Evolutionary conservation across 2,888 invertebrate genomes (phyloP).

Genomic region (Cantharis nigra): DNA sequence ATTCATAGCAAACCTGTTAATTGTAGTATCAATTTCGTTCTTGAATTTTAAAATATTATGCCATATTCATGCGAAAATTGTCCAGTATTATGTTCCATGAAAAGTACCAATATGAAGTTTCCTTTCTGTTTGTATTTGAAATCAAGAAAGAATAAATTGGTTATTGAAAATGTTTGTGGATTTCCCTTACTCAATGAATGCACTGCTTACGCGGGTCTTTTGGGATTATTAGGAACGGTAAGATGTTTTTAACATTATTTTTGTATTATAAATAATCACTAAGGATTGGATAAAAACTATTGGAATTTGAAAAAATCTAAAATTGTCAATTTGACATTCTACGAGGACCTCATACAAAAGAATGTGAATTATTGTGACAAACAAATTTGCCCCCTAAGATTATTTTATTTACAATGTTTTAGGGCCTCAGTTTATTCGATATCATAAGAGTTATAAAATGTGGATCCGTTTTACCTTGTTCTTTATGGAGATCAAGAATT

Average conservation of each 20-base stretch:
- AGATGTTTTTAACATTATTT: slow-evolving; percentile 20
- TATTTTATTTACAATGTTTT: slow-evolving; percentile 5
- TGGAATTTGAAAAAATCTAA: background rate
- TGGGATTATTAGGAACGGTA: slow-evolving; percentile 51
- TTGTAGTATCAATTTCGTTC: background rate
- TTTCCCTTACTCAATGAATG: slow-evolving; percentile 43
- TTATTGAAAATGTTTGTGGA: slow-evolving; percentile 40
- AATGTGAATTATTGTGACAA: background rate
- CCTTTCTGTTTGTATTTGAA: slow-evolving; percentile 20
- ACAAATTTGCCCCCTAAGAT: background rate
- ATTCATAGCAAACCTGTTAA: slow-evolving; percentile 7
- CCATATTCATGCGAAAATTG: background rate
- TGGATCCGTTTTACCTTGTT: slow-evolving; percentile 47
- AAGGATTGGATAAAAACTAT: background rate
- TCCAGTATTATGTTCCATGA: background rate
- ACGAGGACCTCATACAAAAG: background rate
- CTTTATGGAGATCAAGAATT: slow-evolving; percentile 42
- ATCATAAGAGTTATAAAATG: slow-evolving; percentile 47
- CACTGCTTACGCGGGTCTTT: slow-evolving; percentile 45
- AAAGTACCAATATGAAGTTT: background rate
- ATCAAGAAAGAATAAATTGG: slow-evolving; percentile 37
- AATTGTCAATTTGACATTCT: background rate
- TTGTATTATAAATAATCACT: background rate
- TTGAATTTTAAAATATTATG: background rate
- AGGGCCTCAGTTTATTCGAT: slow-evolving; percentile 49